Percentiles rank a stretch among this genome's conserved stretches.
These are phyloP conservation scores for Bombus vancouverensis DNA, from an alignment of 1,140 invertebrate species.

Conservation along the genomic window DNA sequence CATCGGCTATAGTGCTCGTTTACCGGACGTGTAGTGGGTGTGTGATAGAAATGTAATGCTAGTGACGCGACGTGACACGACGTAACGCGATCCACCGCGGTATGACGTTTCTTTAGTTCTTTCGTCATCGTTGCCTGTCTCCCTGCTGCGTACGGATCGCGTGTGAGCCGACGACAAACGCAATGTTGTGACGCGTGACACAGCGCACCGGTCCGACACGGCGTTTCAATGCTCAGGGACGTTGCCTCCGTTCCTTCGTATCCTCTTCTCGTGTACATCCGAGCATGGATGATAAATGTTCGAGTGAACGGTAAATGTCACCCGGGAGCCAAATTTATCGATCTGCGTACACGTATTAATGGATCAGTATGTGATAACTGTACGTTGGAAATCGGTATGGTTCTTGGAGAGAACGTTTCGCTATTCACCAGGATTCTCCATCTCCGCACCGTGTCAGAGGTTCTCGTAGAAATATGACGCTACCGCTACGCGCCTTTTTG, in stretches of 20 bases:
- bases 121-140: background rate
- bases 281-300: slow-evolving; percentile 29
- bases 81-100: slow-evolving; percentile 8
- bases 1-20: slow-evolving; percentile 15
- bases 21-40: slow-evolving; percentile 40
- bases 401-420: background rate
- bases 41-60: slow-evolving; percentile 36
- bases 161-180: slow-evolving; percentile 27
- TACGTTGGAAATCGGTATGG: background rate
- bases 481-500: slow-evolving; percentile 65
- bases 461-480: slow-evolving; percentile 38
- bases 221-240: slow-evolving; percentile 3
- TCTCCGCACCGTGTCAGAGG: background rate
- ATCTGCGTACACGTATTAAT: background rate
- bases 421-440: slow-evolving; percentile 6
- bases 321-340: background rate
- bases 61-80: slow-evolving; percentile 25
- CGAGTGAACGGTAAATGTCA: slow-evolving; percentile 38
- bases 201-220: slow-evolving; percentile 14
- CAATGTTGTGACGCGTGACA: slow-evolving; percentile 47
- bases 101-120: slow-evolving; percentile 8
- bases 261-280: background rate
- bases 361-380: background rate
- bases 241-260: background rate
- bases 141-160: slow-evolving; percentile 12